These are phyloP conservation scores for Molanna angustata DNA, from an alignment of 2,888 invertebrate genomes.

Conservation along the genomic window DNA sequence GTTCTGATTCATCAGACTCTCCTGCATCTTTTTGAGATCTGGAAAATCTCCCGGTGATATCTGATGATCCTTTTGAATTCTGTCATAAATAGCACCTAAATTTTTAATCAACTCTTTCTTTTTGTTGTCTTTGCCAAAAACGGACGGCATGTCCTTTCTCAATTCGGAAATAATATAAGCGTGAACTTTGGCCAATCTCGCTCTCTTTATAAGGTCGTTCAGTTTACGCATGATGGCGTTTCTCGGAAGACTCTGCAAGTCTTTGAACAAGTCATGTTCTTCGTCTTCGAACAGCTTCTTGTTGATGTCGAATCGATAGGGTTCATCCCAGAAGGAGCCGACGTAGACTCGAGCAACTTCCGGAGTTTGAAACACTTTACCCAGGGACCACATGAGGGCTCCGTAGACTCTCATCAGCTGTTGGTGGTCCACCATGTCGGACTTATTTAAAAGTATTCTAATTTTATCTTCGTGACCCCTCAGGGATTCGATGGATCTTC, in stretches of 20 bases:
- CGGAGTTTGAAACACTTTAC: slow-evolving; percentile 96
- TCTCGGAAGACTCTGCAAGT: slow-evolving; percentile 90
- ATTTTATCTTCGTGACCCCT: slow-evolving; percentile 97
- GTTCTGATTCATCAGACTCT: slow-evolving; percentile 80
- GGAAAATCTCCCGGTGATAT: slow-evolving; percentile 99
- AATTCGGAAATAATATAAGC: slow-evolving; percentile 95
- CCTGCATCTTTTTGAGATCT: slow-evolving; percentile 94
- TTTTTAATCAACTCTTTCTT: slow-evolving; percentile 97
- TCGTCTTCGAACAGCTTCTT: slow-evolving; percentile 91
- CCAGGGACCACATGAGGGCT: slow-evolving; percentile 99
- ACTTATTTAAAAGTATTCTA: slow-evolving; percentile 96
- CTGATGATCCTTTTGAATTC: slow-evolving; percentile 88
- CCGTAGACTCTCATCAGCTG: slow-evolving; percentile 98
- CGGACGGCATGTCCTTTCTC: slow-evolving; percentile 93
- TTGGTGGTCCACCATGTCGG: slow-evolving; percentile 98
- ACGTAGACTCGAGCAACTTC: slow-evolving; percentile 99
- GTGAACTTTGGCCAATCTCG: slow-evolving; percentile 95
- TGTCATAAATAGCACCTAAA: slow-evolving; percentile 83
- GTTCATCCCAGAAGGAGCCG: slow-evolving; percentile 99
- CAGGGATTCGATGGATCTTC: slow-evolving; percentile 93
- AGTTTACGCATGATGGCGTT: slow-evolving; percentile 96
- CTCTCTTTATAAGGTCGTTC: slow-evolving; percentile 97
- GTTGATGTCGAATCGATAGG: slow-evolving; percentile 90
- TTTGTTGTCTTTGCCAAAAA: slow-evolving; percentile 96
- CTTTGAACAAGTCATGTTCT: slow-evolving; percentile 91